Conservation (phyloP, 2,888 invertebrate genomes). For the Diaperis boleti region DNA sequence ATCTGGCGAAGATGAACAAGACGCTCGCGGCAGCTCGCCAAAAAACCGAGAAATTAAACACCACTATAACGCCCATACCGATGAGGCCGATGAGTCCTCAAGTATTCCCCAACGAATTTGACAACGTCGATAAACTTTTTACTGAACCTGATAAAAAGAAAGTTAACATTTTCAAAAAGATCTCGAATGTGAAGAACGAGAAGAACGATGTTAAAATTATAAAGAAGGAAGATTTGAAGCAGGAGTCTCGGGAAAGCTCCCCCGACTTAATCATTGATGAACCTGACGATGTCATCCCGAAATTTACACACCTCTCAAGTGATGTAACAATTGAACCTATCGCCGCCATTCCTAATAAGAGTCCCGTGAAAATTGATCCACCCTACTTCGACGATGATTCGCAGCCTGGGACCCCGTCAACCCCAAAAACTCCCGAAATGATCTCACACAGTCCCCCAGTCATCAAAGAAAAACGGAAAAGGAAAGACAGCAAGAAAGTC, state of each 20-base stretch:
- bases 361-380: constrained; percentile 62
- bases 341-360: constrained; percentile 51
- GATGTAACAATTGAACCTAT: constrained; percentile 73
- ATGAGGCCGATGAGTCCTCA: constrained; percentile 49
- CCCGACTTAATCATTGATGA: constrained; percentile 66
- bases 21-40: constrained; percentile 62
- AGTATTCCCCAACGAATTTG: constrained; percentile 40
- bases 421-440: constrained; percentile 71
- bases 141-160: constrained; percentile 88
- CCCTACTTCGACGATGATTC: constrained; percentile 68
- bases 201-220: constrained; percentile 64
- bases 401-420: constrained; percentile 69
- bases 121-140: constrained; percentile 71
- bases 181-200: constrained; percentile 81
- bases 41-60: constrained; percentile 65
- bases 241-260: constrained; percentile 63
- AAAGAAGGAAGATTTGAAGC: constrained; percentile 63
- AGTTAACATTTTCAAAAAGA: constrained; percentile 88
- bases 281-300: constrained; percentile 58
- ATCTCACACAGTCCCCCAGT: constrained; percentile 71
- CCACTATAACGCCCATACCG: constrained; percentile 64
- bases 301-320: constrained; percentile 56
- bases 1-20: constrained; percentile 56
- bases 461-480: constrained; percentile 71
- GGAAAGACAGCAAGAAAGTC: constrained; percentile 67